phyloP scores from a whole-genome alignment of 2,113 vertebrate genomes.

The Gulo gulo region DNA sequence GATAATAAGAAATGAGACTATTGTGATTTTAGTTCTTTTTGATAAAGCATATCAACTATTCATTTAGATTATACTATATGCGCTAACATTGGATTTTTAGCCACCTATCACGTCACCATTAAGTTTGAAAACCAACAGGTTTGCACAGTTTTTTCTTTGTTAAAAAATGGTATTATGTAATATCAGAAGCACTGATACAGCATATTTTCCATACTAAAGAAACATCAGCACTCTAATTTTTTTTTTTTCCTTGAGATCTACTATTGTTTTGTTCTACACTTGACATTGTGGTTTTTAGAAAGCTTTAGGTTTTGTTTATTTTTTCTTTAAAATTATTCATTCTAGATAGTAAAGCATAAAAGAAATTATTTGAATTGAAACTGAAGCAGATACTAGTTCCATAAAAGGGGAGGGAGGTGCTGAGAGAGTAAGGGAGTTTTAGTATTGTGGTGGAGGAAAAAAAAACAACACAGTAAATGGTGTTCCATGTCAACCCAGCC shows the following conservation, averaged over 20 bases:
- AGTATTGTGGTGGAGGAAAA: not conserved
- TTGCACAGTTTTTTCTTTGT: not conserved
- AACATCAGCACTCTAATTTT: slow-evolving; percentile 60
- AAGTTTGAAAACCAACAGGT: not conserved
- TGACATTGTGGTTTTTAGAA: slow-evolving; percentile 50
- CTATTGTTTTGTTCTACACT: not conserved
- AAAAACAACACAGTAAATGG: not conserved
- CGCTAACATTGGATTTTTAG: not conserved
- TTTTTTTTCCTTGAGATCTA: slow-evolving; percentile 68
- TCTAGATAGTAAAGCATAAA: not conserved
- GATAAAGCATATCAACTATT: not conserved
- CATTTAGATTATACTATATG: not conserved
- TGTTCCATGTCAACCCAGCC: not conserved
- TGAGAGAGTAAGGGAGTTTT: not conserved
- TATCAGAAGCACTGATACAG: slow-evolving; percentile 52
- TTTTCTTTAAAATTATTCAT: not conserved
- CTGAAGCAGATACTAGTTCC: not conserved
- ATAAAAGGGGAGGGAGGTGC: not conserved
- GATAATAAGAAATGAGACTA: not conserved
- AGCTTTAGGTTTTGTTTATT: not conserved
- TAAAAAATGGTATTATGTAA: slow-evolving; percentile 11
- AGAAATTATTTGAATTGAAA: slow-evolving; percentile 9
- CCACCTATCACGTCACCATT: not conserved
- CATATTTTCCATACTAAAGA: slow-evolving; percentile 58
- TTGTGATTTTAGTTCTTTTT: not conserved